Conservation (phyloP, 2,888 invertebrate genomes). For the Lasioglossum malachurum region DNA sequence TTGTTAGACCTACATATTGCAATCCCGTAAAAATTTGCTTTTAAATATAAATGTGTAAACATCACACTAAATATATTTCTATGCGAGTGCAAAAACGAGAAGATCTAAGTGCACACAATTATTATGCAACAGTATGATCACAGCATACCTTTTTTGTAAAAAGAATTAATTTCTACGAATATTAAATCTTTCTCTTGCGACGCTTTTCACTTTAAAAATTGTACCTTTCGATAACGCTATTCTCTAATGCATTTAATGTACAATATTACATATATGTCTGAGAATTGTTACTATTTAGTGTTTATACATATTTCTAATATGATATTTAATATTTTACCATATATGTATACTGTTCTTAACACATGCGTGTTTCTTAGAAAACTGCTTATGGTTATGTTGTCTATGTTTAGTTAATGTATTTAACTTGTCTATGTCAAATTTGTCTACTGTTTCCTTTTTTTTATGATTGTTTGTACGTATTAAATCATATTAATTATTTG, state of each 20-base stretch:
- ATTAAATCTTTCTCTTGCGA: not conserved
- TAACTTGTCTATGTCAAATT: not conserved
- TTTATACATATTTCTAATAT: not conserved
- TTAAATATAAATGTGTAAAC: conserved; percentile 2
- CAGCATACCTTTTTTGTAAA: not conserved
- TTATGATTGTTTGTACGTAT: conserved; percentile 5
- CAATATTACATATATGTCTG: conserved; percentile 4
- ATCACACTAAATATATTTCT: not conserved
- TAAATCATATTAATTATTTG: conserved; percentile 3
- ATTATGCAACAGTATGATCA: not conserved
- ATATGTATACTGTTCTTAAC: not conserved
- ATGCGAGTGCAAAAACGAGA: not conserved
- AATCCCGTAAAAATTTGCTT: not conserved
- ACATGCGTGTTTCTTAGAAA: not conserved
- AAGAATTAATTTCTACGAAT: not conserved
- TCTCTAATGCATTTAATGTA: not conserved
- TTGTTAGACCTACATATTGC: not conserved
- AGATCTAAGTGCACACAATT: not conserved
- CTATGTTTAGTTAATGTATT: conserved; percentile 7
- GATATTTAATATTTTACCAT: not conserved
- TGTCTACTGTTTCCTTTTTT: not conserved
- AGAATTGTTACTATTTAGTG: not conserved
- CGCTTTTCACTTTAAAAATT: not conserved
- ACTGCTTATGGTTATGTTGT: too few species aligned
- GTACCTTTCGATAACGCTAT: not conserved